A percentile compares a stretch with the other conserved stretches of the same genome.
Conservation (phyloP, 2,797 vertebrate genomes). For the Carduelis carduelis region DNA sequence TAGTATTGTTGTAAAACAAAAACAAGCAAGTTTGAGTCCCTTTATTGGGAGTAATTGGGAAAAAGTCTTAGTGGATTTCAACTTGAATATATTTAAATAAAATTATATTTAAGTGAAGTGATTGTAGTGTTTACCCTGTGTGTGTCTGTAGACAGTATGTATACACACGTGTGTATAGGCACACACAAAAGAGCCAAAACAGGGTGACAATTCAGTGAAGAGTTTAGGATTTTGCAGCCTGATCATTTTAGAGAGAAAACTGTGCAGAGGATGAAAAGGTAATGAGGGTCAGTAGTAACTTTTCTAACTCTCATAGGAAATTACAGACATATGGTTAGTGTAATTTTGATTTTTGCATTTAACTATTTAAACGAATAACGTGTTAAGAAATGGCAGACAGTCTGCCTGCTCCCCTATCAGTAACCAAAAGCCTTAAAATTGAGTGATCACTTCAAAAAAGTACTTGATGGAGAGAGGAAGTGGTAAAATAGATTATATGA, state of each 20-base stretch:
- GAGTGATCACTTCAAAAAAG: background rate
- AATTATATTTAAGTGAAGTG: background rate
- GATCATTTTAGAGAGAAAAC: background rate
- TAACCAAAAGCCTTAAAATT: background rate
- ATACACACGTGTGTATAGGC: rapidly evolving
- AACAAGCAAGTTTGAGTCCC: background rate
- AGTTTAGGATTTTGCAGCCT: background rate
- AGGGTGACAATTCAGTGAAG: background rate
- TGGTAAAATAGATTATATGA: background rate
- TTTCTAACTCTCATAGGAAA: background rate
- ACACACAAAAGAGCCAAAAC: background rate
- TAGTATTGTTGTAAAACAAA: background rate
- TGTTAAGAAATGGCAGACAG: background rate
- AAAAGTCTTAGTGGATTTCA: background rate
- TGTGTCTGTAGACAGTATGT: background rate
- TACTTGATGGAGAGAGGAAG: background rate
- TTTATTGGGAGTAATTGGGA: background rate
- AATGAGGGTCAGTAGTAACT: background rate
- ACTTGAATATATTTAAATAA: background rate
- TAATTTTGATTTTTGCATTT: background rate
- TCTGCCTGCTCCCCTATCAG: background rate
- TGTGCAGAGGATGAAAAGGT: background rate
- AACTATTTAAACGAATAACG: background rate
- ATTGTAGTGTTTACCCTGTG: background rate
- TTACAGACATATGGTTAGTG: background rate